Evolutionary conservation across 2,888 invertebrate genomes (phyloP).

Genomic region (Spisula subtruncata): DNA sequence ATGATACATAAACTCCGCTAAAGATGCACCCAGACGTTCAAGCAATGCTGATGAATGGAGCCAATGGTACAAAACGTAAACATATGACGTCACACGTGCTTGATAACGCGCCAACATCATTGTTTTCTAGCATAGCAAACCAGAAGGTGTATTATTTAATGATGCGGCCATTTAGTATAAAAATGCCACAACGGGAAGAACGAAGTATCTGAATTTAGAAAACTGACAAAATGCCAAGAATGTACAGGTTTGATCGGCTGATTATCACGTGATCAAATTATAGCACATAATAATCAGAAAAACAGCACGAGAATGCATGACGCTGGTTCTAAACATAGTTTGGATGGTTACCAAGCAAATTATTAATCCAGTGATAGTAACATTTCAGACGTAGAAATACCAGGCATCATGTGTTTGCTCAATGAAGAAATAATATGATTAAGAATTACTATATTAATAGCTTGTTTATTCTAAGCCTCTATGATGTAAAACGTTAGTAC

Average conservation of each 20-base stretch:
- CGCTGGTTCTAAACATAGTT: neutral
- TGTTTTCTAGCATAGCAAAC: neutral
- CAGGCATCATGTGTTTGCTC: neutral
- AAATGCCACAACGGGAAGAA: constrained; percentile 20
- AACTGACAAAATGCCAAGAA: constrained; percentile 33
- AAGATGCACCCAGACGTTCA: constrained; percentile 9
- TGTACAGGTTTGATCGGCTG: constrained; percentile 11
- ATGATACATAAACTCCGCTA: neutral
- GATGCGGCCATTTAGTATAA: constrained; percentile 40
- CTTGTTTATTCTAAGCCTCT: too few relatives aligned
- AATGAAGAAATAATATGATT: neutral
- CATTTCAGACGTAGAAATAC: neutral
- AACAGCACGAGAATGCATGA: neutral
- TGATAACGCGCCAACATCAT: constrained; percentile 40
- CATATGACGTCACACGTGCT: constrained; percentile 48
- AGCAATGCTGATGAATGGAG: constrained; percentile 41
- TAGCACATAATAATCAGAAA: neutral
- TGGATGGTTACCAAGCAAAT: neutral
- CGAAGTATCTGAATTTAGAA: constrained; percentile 31
- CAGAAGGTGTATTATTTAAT: constrained; percentile 2
- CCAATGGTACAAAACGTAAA: constrained; percentile 40
- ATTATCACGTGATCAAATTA: neutral
- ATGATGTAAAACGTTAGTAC: too few relatives aligned
- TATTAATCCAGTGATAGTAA: neutral
- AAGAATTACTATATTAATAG: neutral